A percentile compares a stretch with the other conserved stretches of the same genome.
Evolutionary conservation across 2,113 vertebrate genomes (phyloP).

Genomic region (Sceloporus tristichus): DNA sequence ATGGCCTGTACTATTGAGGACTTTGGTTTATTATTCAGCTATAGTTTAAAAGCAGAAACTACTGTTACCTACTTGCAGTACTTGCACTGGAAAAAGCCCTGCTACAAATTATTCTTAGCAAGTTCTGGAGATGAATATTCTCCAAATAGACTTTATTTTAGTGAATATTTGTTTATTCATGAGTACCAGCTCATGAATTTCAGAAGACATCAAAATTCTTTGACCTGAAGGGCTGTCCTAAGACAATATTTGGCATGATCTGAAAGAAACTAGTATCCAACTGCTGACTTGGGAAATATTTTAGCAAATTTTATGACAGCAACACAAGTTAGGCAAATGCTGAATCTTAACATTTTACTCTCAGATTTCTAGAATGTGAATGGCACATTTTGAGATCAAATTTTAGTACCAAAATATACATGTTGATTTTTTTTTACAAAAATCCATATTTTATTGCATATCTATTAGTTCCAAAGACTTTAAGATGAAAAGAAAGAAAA

Average conservation of each 20-base stretch:
- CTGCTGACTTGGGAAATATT: background rate
- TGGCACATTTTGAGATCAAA: background rate
- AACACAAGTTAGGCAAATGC: background rate
- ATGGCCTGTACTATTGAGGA: constrained; percentile 49
- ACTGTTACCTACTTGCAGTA: constrained; percentile 30
- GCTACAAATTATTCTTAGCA: background rate
- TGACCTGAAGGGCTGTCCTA: background rate
- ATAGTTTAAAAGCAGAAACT: constrained; percentile 46
- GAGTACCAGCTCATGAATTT: background rate
- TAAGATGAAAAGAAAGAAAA: background rate
- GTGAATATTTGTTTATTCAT: background rate
- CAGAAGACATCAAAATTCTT: background rate
- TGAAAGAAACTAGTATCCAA: background rate
- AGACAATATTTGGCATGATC: background rate
- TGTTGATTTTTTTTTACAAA: no score
- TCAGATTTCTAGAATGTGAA: background rate
- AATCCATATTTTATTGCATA: background rate
- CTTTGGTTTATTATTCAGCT: constrained; percentile 53
- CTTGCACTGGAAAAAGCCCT: background rate
- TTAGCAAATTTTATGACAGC: background rate
- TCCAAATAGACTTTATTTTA: background rate
- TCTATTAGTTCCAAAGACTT: background rate
- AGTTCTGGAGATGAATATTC: background rate
- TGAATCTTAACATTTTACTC: background rate
- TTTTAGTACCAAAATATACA: background rate